phyloP scores from a whole-genome alignment of 2,888 invertebrate genomes.

The Amaurobius ferox region DNA sequence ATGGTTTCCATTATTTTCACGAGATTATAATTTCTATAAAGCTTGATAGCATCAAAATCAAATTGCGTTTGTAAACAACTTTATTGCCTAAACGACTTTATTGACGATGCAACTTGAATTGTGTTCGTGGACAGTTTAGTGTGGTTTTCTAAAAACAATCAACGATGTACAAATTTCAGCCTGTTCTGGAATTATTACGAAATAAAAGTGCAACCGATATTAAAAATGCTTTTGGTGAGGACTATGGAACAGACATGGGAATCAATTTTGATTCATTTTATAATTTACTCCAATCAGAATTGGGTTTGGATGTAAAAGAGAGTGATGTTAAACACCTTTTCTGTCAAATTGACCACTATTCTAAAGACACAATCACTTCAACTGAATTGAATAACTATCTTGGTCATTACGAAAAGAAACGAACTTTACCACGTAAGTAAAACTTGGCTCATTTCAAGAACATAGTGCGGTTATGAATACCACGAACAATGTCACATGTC shows the following conservation, averaged over 20 bases:
- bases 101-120: too few relatives aligned
- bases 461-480: too few relatives aligned
- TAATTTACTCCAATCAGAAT: neutral
- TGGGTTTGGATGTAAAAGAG: conserved; percentile 11
- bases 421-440: conserved; percentile 16
- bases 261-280: conserved; percentile 13
- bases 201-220: conserved; percentile 13
- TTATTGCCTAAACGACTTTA: too few relatives aligned
- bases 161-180: conserved; percentile 25
- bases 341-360: conserved; percentile 54
- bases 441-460: too few relatives aligned
- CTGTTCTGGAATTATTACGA: conserved; percentile 34
- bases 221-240: conserved; percentile 23
- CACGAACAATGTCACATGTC: too few relatives aligned
- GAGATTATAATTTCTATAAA: too few relatives aligned
- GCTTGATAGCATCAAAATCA: too few relatives aligned
- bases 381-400: conserved; percentile 21
- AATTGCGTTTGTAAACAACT: too few relatives aligned
- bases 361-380: conserved; percentile 20
- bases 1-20: too few relatives aligned
- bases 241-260: neutral
- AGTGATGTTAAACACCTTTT: conserved; percentile 25
- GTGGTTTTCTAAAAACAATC: too few relatives aligned
- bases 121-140: too few relatives aligned
- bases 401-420: conserved; percentile 32